A percentile compares a stretch with the other conserved stretches of the same genome.
These are phyloP conservation scores for Andrena dorsata DNA, from an alignment of 2,888 invertebrate genomes.

Conservation along the genomic window DNA sequence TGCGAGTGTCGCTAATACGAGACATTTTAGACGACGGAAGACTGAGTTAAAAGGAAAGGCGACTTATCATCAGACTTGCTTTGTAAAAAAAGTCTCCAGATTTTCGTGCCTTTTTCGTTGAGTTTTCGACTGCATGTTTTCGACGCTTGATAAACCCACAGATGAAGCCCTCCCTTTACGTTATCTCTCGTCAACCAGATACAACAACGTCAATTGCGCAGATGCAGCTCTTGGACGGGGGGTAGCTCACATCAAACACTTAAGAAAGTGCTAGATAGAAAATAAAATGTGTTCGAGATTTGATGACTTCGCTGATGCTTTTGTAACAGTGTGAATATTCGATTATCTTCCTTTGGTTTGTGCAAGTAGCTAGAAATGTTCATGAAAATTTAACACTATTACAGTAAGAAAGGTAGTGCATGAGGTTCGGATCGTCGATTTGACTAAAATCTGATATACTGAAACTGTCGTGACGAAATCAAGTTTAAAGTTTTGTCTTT, in stretches of 20 bases:
- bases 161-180: slow-evolving; percentile 63
- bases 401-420: too few relatives aligned
- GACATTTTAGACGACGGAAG: slow-evolving; percentile 15
- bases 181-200: slow-evolving; percentile 65
- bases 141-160: slow-evolving; percentile 45
- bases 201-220: slow-evolving; percentile 31
- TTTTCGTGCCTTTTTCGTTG: slow-evolving; percentile 47
- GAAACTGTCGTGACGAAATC: too few relatives aligned
- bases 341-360: too few relatives aligned
- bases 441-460: too few relatives aligned
- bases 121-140: slow-evolving; percentile 66
- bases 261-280: too few relatives aligned
- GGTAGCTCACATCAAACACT: background rate
- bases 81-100: slow-evolving; percentile 28
- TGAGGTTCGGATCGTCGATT: too few relatives aligned
- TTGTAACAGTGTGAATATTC: too few relatives aligned
- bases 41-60: background rate
- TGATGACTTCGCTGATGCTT: too few relatives aligned
- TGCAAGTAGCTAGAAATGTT: too few relatives aligned
- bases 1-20: slow-evolving; percentile 20
- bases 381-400: too few relatives aligned
- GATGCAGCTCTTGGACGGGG: slow-evolving; percentile 23
- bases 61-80: slow-evolving; percentile 34
- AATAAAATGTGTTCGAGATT: too few relatives aligned
- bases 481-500: too few relatives aligned